These are phyloP conservation scores for Taphrorychus bicolor DNA, from an alignment of 2,888 invertebrate species.

Conservation along the genomic window DNA sequence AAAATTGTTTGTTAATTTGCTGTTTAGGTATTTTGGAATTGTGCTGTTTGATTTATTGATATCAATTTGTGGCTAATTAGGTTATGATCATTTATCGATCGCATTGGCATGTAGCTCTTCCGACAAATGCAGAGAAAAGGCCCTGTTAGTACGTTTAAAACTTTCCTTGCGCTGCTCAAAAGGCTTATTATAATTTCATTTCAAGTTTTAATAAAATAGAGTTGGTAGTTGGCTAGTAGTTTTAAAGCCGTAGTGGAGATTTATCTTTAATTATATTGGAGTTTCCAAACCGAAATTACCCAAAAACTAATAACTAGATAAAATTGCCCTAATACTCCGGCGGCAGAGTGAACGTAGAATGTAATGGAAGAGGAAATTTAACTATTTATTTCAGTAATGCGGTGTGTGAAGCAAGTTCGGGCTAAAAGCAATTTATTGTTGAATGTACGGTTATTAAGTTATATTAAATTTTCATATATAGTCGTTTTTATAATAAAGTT, in stretches of 20 bases:
- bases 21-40: constrained; percentile 33
- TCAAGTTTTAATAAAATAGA: constrained; percentile 30
- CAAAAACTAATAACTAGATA: constrained; percentile 48
- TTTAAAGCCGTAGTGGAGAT: constrained; percentile 33
- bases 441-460: constrained; percentile 33
- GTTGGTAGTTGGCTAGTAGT: constrained; percentile 30
- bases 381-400: constrained; percentile 39
- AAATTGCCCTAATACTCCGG: constrained; percentile 42
- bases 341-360: constrained; percentile 26
- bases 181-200: constrained; percentile 25
- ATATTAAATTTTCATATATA: constrained; percentile 24
- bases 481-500: constrained; percentile 7
- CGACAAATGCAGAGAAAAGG: not conserved
- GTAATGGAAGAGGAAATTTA: constrained; percentile 40
- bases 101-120: not conserved
- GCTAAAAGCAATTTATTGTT: constrained; percentile 39
- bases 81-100: constrained; percentile 1
- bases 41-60: constrained; percentile 26
- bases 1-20: constrained; percentile 37
- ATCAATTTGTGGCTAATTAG: constrained; percentile 18
- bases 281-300: constrained; percentile 46
- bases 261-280: constrained; percentile 44
- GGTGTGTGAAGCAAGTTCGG: constrained; percentile 27
- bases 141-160: not conserved
- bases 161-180: not conserved